A percentile compares a stretch with the other conserved stretches of the same genome.
phyloP scores from a whole-genome alignment of 2,888 invertebrate genomes.

The Amiota minor region DNA sequence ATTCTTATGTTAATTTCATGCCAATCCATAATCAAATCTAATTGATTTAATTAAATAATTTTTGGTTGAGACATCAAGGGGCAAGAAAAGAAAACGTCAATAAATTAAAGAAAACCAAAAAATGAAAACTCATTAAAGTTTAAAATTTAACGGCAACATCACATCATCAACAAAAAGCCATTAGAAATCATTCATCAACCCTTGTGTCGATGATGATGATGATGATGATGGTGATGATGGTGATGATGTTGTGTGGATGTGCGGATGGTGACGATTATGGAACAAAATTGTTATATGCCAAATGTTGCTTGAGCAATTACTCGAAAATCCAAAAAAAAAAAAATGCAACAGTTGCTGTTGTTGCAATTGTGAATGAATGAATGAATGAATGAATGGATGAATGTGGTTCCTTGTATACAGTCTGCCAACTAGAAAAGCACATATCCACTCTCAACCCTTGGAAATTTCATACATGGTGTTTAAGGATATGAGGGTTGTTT shows the following conservation, averaged over 20 bases:
- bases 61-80: not conserved
- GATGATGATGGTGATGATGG: not conserved
- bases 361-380: not conserved
- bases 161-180: not conserved
- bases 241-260: no score
- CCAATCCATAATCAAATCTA: slow-evolving; percentile 12
- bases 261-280: no score
- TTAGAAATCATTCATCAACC: slow-evolving; percentile 6
- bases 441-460: no score
- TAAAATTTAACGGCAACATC: not conserved
- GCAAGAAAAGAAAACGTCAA: not conserved
- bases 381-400: no score
- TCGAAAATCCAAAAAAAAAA: not conserved
- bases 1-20: no score
- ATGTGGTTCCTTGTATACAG: no score
- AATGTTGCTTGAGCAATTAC: slow-evolving; percentile 11
- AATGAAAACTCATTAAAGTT: not conserved
- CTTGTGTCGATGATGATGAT: not conserved
- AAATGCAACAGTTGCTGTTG: slow-evolving; percentile 26
- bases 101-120: not conserved
- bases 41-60: slow-evolving; percentile 20
- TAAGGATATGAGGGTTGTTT: no score
- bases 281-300: no score
- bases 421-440: slow-evolving; percentile 9
- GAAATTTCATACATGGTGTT: no score